Evolutionary conservation across 2,797 vertebrate genomes (phyloP).

Genomic region (Todus mexicanus): DNA sequence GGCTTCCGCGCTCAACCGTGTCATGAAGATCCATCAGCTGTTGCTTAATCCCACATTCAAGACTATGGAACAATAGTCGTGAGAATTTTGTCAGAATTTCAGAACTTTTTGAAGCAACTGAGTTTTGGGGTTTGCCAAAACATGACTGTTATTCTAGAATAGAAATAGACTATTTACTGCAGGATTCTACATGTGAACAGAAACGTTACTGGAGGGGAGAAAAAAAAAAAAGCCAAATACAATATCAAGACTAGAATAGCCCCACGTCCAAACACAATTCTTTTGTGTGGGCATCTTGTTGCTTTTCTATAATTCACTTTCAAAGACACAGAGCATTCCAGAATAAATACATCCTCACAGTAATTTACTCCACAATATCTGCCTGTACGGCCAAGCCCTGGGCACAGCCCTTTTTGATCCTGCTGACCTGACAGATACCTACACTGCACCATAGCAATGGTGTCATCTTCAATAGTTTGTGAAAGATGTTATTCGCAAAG

Average conservation of each 20-base stretch:
- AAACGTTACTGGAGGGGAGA: neutral
- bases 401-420: neutral
- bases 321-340: neutral
- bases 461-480: neutral
- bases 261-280: neutral
- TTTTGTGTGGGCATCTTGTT: neutral
- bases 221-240: rapidly evolving
- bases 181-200: neutral
- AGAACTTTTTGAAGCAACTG: neutral
- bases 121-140: neutral
- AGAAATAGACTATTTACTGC: neutral
- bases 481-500: neutral
- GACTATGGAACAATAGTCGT: neutral
- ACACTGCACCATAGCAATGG: neutral
- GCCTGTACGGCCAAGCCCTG: neutral
- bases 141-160: neutral
- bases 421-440: neutral
- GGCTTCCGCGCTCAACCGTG: neutral
- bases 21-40: neutral
- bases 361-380: neutral
- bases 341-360: neutral
- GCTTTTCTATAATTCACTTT: neutral
- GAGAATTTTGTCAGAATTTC: neutral
- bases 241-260: neutral
- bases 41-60: neutral